Evolutionary conservation across 2,888 invertebrate genomes (phyloP), one percentile per base, ranked within the genome.

Genomic region (Plutella xylostella): DNA sequence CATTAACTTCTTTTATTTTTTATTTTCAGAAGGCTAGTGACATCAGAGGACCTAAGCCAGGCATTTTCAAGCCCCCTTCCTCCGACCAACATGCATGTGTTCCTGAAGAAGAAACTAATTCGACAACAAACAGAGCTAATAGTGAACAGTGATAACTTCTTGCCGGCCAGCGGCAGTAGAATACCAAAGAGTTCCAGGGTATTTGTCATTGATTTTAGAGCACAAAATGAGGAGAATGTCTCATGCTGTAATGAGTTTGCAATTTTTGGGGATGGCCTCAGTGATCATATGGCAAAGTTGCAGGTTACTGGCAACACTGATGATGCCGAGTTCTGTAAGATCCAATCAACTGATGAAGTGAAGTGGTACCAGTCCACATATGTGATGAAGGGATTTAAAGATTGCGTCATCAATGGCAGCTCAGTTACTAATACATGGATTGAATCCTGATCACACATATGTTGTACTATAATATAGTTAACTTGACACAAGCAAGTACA

Each of bases 341-440:
- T 80, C 48, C 75, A 79, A 54, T 75, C 75, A 1, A 71, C 65
- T 3, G 61, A 72, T 48, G 51, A 51, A 20, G 52, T 56, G 9
- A 65, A 63, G 43, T 88, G 88, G 88, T 87, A 78, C 61, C 85
- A 87, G 55, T 86, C 84, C 15, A 80, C 70, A 43, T 76, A 79
- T 62, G 64, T 82, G 21, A 72, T 88, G 66, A 86, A 86, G 61
- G 88, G 87, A 15, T 88, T 86, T 55, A 87, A 85, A 70, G 87
- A 87, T 58, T 78, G 77, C 55, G 60, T 79, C 61, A 71, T 87
- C 12, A 80, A 87, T 65, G 86, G 87, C 22, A 72, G 67, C 53
- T 86, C 87, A 11, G 72, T 85, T 18, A 80, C 83, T 12, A 85
- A 86, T 55, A 58, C 69, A 35, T 88, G 87, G 87, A 51, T 67